phyloP scores from a whole-genome alignment of 2,888 invertebrate genomes.

The Eucera pruinosa region DNA sequence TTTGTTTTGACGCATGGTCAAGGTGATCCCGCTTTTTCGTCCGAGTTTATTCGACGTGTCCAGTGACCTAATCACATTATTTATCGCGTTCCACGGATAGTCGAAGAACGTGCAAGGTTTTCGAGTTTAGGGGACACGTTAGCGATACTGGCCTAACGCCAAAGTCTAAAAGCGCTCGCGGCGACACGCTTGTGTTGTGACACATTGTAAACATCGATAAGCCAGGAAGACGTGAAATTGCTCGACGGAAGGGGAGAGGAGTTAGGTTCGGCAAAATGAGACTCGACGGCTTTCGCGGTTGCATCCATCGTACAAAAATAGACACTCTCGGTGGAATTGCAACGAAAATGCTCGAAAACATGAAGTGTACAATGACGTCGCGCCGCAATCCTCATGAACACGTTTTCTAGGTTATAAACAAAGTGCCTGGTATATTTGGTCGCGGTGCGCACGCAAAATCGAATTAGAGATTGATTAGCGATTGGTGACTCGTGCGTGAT shows the following conservation, averaged over 20 bases:
- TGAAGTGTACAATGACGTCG: constrained; percentile 31
- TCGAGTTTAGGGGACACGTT: constrained; percentile 26
- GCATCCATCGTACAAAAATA: constrained; percentile 55
- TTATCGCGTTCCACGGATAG: not conserved
- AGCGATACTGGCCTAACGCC: constrained; percentile 49
- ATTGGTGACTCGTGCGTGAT: not conserved
- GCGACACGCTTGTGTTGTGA: constrained; percentile 65
- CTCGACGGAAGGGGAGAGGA: constrained; percentile 20
- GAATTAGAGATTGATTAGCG: not conserved
- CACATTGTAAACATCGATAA: constrained; percentile 73
- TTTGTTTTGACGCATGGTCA: constrained; percentile 20
- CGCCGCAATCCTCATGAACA: not conserved
- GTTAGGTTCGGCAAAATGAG: constrained; percentile 37
- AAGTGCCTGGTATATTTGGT: constrained; percentile 3
- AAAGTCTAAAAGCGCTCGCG: constrained; percentile 67
- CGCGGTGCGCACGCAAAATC: not conserved
- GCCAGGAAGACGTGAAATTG: constrained; percentile 59
- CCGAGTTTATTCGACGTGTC: not conserved
- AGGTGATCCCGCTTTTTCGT: constrained; percentile 22
- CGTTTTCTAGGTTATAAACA: constrained; percentile 43
- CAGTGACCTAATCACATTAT: constrained; percentile 6
- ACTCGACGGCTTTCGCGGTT: constrained; percentile 50
- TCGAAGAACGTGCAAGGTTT: constrained; percentile 6
- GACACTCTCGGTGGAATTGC: constrained; percentile 20
- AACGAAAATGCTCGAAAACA: constrained; percentile 33